Conservation (phyloP, 2,113 vertebrate genomes). For the Ciconia maguari region DNA sequence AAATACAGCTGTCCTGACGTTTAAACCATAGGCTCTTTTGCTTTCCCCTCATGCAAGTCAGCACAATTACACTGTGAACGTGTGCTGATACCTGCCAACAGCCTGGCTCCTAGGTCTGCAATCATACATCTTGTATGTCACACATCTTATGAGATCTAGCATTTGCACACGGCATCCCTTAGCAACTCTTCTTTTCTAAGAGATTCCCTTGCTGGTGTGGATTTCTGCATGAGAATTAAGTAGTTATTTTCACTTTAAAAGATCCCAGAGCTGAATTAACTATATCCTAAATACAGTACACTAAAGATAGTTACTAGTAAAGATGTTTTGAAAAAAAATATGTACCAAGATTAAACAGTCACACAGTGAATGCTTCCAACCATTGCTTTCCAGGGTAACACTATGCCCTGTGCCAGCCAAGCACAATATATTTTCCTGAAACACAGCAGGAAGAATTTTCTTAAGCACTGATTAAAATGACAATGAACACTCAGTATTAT, state of each 20-base stretch:
- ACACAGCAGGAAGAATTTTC: not conserved
- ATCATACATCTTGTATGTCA: too few relatives aligned
- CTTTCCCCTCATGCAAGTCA: not conserved
- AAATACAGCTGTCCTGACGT: not conserved
- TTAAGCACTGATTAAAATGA: not conserved
- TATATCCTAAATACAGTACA: not conserved
- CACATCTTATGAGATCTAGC: accelerated
- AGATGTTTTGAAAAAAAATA: not conserved
- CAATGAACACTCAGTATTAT: not conserved
- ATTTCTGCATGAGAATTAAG: not conserved
- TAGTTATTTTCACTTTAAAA: not conserved
- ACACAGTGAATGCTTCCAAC: not conserved
- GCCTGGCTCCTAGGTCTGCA: not conserved
- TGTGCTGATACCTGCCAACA: not conserved
- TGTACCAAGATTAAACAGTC: not conserved
- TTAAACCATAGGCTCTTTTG: not conserved
- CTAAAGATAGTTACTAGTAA: not conserved
- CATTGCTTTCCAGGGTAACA: not conserved
- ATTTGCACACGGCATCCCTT: not conserved
- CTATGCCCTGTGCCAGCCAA: not conserved
- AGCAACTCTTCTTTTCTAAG: not conserved
- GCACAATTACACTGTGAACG: not conserved
- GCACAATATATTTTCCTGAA: not conserved
- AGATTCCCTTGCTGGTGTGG: not conserved
- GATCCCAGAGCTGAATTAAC: not conserved